These are phyloP conservation scores for Hycleus cichorii DNA, from an alignment of 1,140 invertebrate species.

Conservation along the genomic window DNA sequence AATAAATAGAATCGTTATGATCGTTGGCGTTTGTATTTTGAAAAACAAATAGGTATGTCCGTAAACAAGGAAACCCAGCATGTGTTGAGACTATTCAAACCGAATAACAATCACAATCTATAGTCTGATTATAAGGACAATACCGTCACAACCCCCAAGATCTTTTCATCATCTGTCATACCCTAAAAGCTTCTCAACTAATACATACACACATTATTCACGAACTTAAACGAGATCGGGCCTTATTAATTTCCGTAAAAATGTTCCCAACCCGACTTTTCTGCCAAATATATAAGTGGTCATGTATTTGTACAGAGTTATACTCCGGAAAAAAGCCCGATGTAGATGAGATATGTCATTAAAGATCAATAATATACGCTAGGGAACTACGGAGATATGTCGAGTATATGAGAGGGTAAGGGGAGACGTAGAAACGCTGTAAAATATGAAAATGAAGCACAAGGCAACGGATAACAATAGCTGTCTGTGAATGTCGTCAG, in stretches of 20 bases:
- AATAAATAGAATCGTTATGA: no score
- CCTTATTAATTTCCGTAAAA: neutral
- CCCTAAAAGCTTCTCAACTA: no score
- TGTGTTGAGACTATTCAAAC: slow-evolving; percentile 7
- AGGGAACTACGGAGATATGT: slow-evolving; percentile 24
- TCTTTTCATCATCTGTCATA: neutral
- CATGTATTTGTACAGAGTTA: slow-evolving; percentile 9
- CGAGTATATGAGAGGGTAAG: slow-evolving; percentile 11
- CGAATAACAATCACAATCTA: no score
- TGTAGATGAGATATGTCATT: slow-evolving; percentile 33
- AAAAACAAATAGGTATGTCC: slow-evolving; percentile 2
- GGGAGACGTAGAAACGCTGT: neutral
- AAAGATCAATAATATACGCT: slow-evolving; percentile 37
- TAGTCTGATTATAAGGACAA: neutral
- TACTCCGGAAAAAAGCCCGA: slow-evolving; percentile 8
- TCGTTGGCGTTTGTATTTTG: no score
- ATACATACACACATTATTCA: no score
- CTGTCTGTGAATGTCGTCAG: slow-evolving; percentile 29
- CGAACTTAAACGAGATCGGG: no score
- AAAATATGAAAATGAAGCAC: slow-evolving; percentile 39
- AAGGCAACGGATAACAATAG: slow-evolving; percentile 34
- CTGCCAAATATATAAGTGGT: slow-evolving; percentile 11
- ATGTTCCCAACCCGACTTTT: neutral
- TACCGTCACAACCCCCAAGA: neutral
- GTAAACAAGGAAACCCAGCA: slow-evolving; percentile 11